A percentile compares a stretch with the other conserved stretches of the same genome.
These are phyloP conservation scores for Myopa tessellatipennis DNA, from an alignment of 2,888 invertebrate species.

Conservation along the genomic window DNA sequence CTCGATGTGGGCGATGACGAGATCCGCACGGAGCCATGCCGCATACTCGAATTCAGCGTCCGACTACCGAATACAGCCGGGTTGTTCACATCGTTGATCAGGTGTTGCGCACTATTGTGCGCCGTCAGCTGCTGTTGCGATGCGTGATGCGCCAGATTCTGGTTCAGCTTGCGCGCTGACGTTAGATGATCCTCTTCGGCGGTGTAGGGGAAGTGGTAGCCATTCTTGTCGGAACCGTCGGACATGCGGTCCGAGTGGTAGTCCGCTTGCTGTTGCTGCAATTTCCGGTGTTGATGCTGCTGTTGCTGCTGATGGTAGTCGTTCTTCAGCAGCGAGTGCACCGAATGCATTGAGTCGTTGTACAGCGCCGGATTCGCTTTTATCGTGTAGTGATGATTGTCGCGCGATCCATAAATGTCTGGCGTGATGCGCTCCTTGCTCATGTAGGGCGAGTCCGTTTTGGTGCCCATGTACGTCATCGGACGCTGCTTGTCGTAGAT, in stretches of 20 bases:
- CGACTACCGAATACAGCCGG: slow-evolving; percentile 66
- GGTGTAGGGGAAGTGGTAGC: slow-evolving; percentile 87
- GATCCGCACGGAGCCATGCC: slow-evolving; percentile 66
- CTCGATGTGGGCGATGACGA: slow-evolving; percentile 68
- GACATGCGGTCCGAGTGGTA: slow-evolving; percentile 74
- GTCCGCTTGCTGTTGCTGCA: slow-evolving; percentile 63
- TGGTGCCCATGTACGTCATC: slow-evolving; percentile 52
- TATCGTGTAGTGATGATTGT: slow-evolving; percentile 65
- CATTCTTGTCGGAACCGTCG: slow-evolving; percentile 80
- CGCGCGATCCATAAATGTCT: slow-evolving; percentile 66
- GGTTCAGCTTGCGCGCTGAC: slow-evolving; percentile 59
- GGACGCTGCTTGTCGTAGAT: slow-evolving; percentile 66
- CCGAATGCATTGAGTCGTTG: slow-evolving; percentile 65
- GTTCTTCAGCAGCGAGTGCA: slow-evolving; percentile 66
- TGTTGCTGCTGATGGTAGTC: slow-evolving; percentile 68
- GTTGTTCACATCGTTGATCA: slow-evolving; percentile 71
- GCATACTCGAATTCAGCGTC: slow-evolving; percentile 58
- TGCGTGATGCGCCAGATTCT: slow-evolving; percentile 53
- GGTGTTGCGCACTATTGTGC: slow-evolving; percentile 39
- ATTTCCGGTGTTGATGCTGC: slow-evolving; percentile 61
- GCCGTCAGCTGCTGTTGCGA: slow-evolving; percentile 56
- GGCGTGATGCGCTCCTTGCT: slow-evolving; percentile 67
- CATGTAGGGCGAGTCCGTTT: slow-evolving; percentile 66
- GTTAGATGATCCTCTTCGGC: slow-evolving; percentile 81
- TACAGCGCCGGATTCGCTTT: slow-evolving; percentile 59